Evolutionary conservation across 2,113 vertebrate species (phyloP), one percentile per base, ranked within the genome.

Genomic region (Lepus europaeus): DNA sequence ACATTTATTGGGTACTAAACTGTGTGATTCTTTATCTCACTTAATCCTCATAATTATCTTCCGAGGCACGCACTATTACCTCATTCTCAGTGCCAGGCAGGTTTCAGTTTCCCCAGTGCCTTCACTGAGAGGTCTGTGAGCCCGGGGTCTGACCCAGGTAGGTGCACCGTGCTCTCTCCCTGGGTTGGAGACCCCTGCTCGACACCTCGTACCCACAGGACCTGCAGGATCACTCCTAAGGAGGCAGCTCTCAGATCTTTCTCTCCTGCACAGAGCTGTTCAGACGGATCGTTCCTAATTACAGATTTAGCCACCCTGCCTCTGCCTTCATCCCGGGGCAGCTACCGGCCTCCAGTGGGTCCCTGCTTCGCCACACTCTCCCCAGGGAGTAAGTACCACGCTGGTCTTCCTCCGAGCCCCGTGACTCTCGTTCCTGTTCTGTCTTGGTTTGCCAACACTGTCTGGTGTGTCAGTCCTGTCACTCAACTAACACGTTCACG

Each of bases 401-500:
- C n/a, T 25, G 72, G 23, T 11, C 19, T 29, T 49, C 39, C 70
- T 31, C 33, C 61, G 2, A 59, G 69, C 74, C 85, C 80, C n/a
- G 0, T 49, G 70, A 23, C 49, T 76, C 78, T 33, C 51, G 29
- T 78, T 89, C 73, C 12, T 5, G 72, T 80, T 79, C 31, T 87
- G 31, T 86, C 22, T 85, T 49, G 63, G 56, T 82, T 81, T 73
- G 45, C 79, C 51, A 83, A 63, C 23, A 64, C 4, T 31, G 27
- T 31, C 68, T 80, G 11, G 5, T 45, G 5, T 14, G 29, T 77
- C 51, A 59, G 22, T 91, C 51, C 53, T 90, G 7, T 84, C 51
- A 63, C 89, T 74, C 45, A 63, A 85, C 63, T 87, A 97, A 69
- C 59, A 95, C 90, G 88, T 64, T 49, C 16, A 79, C 84, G 36